These are phyloP conservation scores for Periophthalmus magnuspinnatus DNA, from an alignment of 2,797 vertebrate species.

Conservation along the genomic window DNA sequence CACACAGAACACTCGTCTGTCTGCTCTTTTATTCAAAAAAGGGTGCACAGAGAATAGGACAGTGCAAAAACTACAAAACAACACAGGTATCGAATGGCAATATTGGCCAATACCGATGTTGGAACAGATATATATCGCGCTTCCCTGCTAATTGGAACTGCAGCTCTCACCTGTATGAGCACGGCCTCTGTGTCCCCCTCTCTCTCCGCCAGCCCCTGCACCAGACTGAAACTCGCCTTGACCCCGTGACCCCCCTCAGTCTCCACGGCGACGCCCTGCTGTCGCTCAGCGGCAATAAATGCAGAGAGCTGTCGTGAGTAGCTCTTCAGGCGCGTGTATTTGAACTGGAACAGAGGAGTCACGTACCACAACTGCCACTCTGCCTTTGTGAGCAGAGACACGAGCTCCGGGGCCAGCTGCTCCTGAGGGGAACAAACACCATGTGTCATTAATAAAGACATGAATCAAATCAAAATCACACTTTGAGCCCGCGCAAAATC, in stretches of 20 bases:
- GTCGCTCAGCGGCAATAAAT: conserved; percentile 84
- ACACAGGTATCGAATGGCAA: too few relatives aligned
- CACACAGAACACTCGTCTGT: too few relatives aligned
- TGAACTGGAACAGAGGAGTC: conserved; percentile 88
- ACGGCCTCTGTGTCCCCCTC: conserved; percentile 79
- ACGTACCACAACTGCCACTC: conserved; percentile 90
- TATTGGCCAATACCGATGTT: too few relatives aligned
- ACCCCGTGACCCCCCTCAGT: conserved; percentile 77
- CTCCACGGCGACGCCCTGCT: conserved; percentile 84
- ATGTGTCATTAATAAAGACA: too few relatives aligned
- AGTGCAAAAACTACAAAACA: too few relatives aligned
- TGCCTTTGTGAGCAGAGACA: conserved; percentile 77
- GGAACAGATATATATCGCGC: too few relatives aligned
- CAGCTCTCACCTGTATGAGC: conserved; percentile 83
- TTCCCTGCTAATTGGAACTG: too few relatives aligned
- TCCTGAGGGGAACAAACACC: conserved; percentile 62
- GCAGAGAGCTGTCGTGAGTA: conserved; percentile 85
- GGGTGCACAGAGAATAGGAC: too few relatives aligned
- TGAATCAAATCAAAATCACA: too few relatives aligned
- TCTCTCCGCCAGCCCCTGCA: conserved; percentile 78
- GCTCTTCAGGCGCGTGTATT: conserved; percentile 71
- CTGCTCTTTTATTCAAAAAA: too few relatives aligned
- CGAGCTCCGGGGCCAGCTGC: conserved; percentile 67
- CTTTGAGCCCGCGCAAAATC: too few relatives aligned
- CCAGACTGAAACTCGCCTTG: conserved; percentile 76